Percentiles rank a stretch among this genome's conserved stretches.
phyloP scores from a whole-genome alignment of 2,797 vertebrate genomes.

The Malacoraja senta region DNA sequence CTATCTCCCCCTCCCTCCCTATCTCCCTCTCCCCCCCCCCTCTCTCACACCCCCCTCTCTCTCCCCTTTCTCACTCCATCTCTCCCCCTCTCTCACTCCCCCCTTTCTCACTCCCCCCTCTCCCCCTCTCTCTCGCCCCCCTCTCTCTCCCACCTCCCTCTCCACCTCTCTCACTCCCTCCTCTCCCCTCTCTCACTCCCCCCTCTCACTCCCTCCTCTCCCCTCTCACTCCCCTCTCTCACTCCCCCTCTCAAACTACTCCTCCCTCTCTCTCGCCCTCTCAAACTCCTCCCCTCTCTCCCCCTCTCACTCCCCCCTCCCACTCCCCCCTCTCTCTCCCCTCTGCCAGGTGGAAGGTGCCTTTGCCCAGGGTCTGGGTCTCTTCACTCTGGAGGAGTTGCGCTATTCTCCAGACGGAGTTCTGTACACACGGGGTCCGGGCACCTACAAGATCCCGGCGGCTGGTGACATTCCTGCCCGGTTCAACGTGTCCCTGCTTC shows the following conservation, averaged over 20 bases:
- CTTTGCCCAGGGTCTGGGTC: conserved; percentile 85
- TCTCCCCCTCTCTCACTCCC: too few species aligned
- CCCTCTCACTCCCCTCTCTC: too few species aligned
- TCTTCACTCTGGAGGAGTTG: conserved; percentile 88
- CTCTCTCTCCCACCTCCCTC: accelerated
- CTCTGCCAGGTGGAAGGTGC: conserved; percentile 79
- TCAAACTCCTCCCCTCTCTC: too few species aligned
- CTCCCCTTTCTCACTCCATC: accelerated
- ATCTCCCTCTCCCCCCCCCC: too few species aligned
- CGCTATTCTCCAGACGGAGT: conserved; percentile 77
- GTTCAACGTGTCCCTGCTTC: conserved; percentile 79
- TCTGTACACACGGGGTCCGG: conserved; percentile 80
- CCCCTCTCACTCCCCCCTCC: too few species aligned
- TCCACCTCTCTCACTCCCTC: accelerated
- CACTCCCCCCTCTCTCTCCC: neutral
- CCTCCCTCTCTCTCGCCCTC: too few species aligned
- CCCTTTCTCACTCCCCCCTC: too few species aligned
- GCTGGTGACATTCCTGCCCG: conserved; percentile 81
- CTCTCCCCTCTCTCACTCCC: accelerated
- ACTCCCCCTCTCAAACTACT: too few species aligned
- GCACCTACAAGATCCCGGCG: conserved; percentile 87
- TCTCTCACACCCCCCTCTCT: too few species aligned
- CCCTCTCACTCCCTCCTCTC: too few species aligned
- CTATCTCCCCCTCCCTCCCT: too few species aligned
- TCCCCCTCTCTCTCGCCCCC: accelerated